Conservation (phyloP, 2,797 vertebrate species). For the Borostomias antarcticus region DNA sequence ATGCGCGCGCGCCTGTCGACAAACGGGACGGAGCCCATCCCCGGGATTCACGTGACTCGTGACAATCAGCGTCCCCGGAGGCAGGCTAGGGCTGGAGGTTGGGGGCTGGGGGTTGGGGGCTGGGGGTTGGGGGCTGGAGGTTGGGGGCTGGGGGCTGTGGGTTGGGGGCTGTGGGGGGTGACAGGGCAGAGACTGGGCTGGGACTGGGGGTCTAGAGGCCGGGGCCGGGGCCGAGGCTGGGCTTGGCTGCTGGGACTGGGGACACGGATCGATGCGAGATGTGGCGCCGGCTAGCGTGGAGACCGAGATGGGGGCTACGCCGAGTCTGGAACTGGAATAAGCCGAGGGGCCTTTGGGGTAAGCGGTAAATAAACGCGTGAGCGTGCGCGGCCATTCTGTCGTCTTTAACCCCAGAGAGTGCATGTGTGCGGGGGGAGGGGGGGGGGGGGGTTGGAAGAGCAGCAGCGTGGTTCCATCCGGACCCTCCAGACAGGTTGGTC, state of each 20-base stretch:
- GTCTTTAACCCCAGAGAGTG: constrained; percentile 7
- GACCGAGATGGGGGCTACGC: constrained; percentile 17
- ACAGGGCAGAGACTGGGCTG: no score
- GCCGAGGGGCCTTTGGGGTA: constrained; percentile 12
- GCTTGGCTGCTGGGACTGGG: constrained; percentile 4
- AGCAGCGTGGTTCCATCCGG: background rate
- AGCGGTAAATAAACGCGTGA: background rate
- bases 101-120: constrained; percentile 21
- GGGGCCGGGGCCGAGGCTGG: background rate
- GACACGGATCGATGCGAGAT: no score
- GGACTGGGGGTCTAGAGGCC: background rate
- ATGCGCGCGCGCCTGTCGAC: constrained; percentile 41
- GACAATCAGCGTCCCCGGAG: constrained; percentile 7
- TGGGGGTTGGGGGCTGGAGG: background rate
- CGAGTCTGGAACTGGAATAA: background rate
- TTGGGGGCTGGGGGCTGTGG: no score
- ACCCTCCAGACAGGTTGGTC: no score
- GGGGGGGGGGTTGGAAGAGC: background rate
- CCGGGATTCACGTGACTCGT: constrained; percentile 34
- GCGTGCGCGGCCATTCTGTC: constrained; percentile 34
- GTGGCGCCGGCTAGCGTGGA: no score
- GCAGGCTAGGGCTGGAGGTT: constrained; percentile 41
- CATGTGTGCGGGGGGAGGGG: background rate
- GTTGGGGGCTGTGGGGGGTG: background rate
- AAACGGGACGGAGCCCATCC: constrained; percentile 46